Evolutionary conservation across 2,888 invertebrate species (phyloP).

Genomic region (Melanostoma mellinum): DNA sequence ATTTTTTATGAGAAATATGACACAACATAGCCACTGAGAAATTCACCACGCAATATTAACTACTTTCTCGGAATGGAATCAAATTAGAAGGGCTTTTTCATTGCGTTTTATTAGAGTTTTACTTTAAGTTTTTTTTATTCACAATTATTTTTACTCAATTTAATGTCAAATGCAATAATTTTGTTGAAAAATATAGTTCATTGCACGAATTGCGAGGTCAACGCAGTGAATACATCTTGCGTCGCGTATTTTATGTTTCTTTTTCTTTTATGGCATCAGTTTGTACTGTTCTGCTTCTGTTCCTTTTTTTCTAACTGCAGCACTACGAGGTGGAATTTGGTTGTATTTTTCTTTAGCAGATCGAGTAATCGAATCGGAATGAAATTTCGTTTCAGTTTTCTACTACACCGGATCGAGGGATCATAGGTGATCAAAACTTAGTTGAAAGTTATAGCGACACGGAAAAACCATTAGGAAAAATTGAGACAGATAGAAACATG

Average conservation of each 20-base stretch:
- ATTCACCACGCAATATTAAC: slow-evolving; percentile 62
- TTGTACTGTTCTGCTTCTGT: neutral
- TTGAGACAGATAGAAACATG: no score
- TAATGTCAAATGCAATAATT: slow-evolving; percentile 23
- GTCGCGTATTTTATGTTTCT: slow-evolving; percentile 59
- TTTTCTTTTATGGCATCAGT: slow-evolving; percentile 28
- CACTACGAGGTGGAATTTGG: neutral
- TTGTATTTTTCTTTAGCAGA: neutral
- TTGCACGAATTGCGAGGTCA: slow-evolving; percentile 52
- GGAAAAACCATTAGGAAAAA: no score
- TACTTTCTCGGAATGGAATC: slow-evolving; percentile 58
- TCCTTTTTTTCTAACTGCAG: neutral
- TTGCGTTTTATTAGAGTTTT: neutral
- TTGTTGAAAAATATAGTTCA: slow-evolving; percentile 24
- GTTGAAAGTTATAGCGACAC: no score
- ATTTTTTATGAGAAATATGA: slow-evolving; percentile 65
- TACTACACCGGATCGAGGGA: no score
- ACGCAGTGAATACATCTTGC: slow-evolving; percentile 68
- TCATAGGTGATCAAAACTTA: no score
- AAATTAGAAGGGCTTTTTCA: slow-evolving; percentile 40
- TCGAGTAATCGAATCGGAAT: no score
- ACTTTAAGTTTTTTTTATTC: slow-evolving; percentile 36
- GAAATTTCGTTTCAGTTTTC: no score
- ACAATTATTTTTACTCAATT: slow-evolving; percentile 8
- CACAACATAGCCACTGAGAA: slow-evolving; percentile 61